phyloP scores from a whole-genome alignment of 2,113 vertebrate genomes.

The Phalacrocorax brasilianus region DNA sequence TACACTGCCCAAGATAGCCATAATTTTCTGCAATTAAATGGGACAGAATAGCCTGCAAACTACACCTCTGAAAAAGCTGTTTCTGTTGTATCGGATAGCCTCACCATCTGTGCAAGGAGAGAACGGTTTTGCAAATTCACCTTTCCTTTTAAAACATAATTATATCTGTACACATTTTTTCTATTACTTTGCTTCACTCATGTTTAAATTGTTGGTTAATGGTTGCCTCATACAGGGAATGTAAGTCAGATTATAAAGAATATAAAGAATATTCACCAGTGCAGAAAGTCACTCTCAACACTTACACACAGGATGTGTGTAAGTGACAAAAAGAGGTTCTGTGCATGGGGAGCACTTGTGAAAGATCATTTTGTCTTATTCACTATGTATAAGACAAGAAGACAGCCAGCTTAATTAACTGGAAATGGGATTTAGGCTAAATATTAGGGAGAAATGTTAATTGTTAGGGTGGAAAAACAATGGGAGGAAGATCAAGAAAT shows the following conservation, averaged over 20 bases:
- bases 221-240: not conserved
- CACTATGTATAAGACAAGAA: not conserved
- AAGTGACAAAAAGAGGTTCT: not conserved
- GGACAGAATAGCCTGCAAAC: not conserved
- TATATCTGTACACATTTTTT: not conserved
- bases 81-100: not conserved
- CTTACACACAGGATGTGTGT: not conserved
- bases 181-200: not conserved
- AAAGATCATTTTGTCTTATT: not conserved
- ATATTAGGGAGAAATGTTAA: not conserved
- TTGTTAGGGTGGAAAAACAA: not conserved
- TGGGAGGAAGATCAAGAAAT: not conserved
- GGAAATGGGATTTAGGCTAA: not conserved
- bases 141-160: not conserved
- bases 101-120: not conserved
- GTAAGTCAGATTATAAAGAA: not conserved
- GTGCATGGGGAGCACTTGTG: not conserved
- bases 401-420: not conserved
- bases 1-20: not conserved
- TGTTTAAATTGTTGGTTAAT: not conserved
- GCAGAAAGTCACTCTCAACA: not conserved
- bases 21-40: not conserved
- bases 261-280: not conserved
- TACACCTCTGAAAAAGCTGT: not conserved
- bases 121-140: not conserved